Evolutionary conservation across 2,797 vertebrate genomes (phyloP).

Genomic region (Picus viridis): DNA sequence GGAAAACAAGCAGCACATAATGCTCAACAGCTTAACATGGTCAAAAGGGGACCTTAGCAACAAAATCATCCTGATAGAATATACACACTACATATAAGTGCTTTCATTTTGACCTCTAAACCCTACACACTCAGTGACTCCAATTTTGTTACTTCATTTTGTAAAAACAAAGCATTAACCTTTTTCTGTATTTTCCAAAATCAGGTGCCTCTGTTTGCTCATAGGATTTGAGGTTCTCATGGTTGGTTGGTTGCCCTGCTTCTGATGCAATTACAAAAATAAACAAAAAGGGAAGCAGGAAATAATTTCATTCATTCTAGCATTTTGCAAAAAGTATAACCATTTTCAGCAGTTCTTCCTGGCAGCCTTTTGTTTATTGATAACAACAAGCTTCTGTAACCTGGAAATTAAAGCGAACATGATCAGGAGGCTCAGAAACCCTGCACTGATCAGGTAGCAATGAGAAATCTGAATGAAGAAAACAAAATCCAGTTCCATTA

Average conservation of each 20-base stretch:
- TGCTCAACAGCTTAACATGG: not conserved
- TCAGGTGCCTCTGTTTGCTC: not conserved
- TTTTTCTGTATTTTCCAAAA: not conserved
- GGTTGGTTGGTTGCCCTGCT: not conserved
- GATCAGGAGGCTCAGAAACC: not conserved
- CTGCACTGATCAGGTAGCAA: not conserved
- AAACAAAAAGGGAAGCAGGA: conserved; percentile 30
- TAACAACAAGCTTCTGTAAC: not conserved
- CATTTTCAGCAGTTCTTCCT: not conserved
- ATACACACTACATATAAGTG: not conserved
- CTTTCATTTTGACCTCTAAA: not conserved
- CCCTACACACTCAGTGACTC: not conserved
- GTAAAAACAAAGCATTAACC: not conserved
- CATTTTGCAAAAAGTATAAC: not conserved
- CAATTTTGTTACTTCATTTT: not conserved
- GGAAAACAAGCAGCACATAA: not conserved
- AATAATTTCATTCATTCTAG: not conserved
- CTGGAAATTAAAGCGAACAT: not conserved
- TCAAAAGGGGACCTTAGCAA: not conserved
- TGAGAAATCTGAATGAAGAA: not conserved
- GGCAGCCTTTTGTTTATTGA: not conserved
- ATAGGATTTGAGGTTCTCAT: not conserved
- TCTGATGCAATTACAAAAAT: conserved; percentile 12
- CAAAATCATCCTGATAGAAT: not conserved
- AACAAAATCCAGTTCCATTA: conserved; percentile 4